A percentile compares a stretch with the other conserved stretches of the same genome.
Conservation (phyloP, 2,888 invertebrate species). For the Meteorus colon region DNA sequence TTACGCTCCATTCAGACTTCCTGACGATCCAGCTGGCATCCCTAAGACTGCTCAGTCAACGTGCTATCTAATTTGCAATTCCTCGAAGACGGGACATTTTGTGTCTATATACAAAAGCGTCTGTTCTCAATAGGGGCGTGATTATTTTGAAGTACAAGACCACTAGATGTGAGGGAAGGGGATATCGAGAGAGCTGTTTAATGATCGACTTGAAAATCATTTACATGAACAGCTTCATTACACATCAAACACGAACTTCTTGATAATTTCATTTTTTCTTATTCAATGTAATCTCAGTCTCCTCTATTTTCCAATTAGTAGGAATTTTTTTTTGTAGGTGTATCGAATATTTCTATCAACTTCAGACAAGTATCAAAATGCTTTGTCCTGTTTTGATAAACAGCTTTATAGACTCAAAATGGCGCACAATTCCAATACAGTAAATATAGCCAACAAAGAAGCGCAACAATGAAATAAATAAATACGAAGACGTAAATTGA, state of each 20-base stretch:
- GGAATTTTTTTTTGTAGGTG: background rate
- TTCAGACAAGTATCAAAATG: too few species aligned
- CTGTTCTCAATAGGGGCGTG: background rate
- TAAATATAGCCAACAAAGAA: background rate
- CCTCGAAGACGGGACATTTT: conserved; percentile 34
- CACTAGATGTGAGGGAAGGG: conserved; percentile 16
- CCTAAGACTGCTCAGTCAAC: conserved; percentile 28
- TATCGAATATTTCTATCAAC: background rate
- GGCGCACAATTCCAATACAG: background rate
- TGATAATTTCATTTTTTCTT: background rate
- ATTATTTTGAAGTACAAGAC: conserved; percentile 12
- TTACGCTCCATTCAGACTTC: background rate
- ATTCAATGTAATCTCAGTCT: background rate
- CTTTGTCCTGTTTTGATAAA: too few species aligned
- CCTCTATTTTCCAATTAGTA: background rate
- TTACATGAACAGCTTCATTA: conserved; percentile 29
- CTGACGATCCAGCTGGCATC: conserved; percentile 4
- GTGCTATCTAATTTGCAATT: conserved; percentile 54
- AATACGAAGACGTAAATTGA: background rate
- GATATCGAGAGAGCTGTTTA: conserved; percentile 32
- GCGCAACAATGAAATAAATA: background rate
- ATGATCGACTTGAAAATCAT: conserved; percentile 46
- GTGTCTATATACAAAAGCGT: background rate
- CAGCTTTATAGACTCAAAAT: too few species aligned
- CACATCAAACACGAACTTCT: conserved; percentile 31